These are phyloP conservation scores for Helicorthomorpha holstii DNA, from an alignment of 1,140 invertebrate genomes.

Conservation along the genomic window DNA sequence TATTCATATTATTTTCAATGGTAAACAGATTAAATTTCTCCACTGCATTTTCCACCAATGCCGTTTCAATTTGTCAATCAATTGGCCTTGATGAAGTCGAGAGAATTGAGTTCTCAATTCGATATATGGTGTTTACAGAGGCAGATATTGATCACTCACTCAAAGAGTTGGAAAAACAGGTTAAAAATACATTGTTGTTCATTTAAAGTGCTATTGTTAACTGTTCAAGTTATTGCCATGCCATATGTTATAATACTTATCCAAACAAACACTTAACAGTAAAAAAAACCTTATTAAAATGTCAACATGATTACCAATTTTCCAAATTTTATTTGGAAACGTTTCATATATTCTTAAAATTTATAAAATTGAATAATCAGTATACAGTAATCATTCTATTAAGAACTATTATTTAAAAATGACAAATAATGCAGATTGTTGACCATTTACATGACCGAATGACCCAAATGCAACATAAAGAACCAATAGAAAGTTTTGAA, in stretches of 20 bases:
- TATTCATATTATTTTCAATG: background rate
- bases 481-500: slow-evolving; percentile 47
- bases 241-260: too few species aligned
- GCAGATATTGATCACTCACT: too few species aligned
- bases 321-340: slow-evolving; percentile 16
- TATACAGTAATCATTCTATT: too few species aligned
- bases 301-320: slow-evolving; percentile 43
- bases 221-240: too few species aligned
- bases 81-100: slow-evolving; percentile 51
- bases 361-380: too few species aligned
- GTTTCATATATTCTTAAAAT: slow-evolving; percentile 16
- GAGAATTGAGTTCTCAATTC: slow-evolving; percentile 60
- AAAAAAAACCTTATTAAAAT: too few species aligned
- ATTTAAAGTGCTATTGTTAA: too few species aligned
- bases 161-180: too few species aligned
- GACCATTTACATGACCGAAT: slow-evolving; percentile 57
- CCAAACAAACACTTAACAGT: too few species aligned
- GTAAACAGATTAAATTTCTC: slow-evolving; percentile 70
- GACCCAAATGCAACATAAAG: slow-evolving; percentile 61
- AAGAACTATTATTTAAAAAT: too few species aligned
- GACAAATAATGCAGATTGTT: slow-evolving; percentile 28
- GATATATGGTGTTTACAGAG: too few species aligned
- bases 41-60: slow-evolving; percentile 85
- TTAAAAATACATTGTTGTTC: too few species aligned
- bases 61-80: slow-evolving; percentile 77